These are phyloP conservation scores for Pandemis corylana DNA, from an alignment of 2,888 invertebrate species.

Conservation along the genomic window DNA sequence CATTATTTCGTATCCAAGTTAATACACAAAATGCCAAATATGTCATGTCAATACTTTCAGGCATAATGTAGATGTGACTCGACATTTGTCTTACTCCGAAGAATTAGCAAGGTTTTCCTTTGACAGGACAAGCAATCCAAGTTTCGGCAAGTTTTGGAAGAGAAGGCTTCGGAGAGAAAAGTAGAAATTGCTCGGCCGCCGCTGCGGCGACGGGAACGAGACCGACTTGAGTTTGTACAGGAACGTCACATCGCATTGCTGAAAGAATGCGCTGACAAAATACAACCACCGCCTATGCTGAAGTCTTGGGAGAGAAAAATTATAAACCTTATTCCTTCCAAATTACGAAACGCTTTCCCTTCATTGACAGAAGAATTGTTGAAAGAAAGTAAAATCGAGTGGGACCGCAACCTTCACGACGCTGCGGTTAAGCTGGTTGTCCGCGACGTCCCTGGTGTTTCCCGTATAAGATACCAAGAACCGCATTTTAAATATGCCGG, in stretches of 20 bases:
- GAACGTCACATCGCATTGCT: constrained; percentile 82
- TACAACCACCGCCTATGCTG: constrained; percentile 86
- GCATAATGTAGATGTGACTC: not conserved
- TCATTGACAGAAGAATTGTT: constrained; percentile 81
- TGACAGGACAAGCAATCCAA: constrained; percentile 75
- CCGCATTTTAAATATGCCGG: constrained; percentile 86
- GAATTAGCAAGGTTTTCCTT: not conserved
- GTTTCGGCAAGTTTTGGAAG: constrained; percentile 72
- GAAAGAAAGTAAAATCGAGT: constrained; percentile 84
- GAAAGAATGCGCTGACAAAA: constrained; percentile 83
- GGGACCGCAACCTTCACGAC: constrained; percentile 85
- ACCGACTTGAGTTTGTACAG: constrained; percentile 78
- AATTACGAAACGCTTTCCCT: constrained; percentile 84
- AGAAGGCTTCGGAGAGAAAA: constrained; percentile 71
- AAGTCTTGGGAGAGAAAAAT: constrained; percentile 86
- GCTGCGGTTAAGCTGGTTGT: constrained; percentile 87
- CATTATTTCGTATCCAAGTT: too few relatives aligned
- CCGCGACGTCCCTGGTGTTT: constrained; percentile 83
- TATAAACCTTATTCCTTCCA: constrained; percentile 80
- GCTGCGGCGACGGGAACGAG: constrained; percentile 68
- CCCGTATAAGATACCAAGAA: constrained; percentile 76
- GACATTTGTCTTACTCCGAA: not conserved
- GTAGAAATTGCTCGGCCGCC: constrained; percentile 66
- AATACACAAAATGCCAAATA: too few relatives aligned
- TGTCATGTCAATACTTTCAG: too few relatives aligned